A percentile compares a stretch with the other conserved stretches of the same genome.
These are phyloP conservation scores for Hyla sarda DNA, from an alignment of 2,113 vertebrate species.

Conservation along the genomic window DNA sequence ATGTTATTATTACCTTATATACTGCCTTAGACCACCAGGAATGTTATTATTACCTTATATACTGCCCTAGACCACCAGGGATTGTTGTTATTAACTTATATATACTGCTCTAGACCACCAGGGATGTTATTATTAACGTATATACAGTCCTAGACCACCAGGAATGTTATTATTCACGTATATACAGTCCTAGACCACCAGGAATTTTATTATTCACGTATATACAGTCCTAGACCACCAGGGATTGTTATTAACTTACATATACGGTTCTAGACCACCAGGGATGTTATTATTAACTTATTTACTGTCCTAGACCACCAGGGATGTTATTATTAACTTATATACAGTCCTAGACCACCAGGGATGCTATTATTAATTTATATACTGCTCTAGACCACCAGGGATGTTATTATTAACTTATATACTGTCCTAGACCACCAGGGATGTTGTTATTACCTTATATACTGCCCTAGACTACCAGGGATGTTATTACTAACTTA, in stretches of 20 bases:
- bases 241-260: neutral
- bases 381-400: neutral
- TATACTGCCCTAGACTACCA: neutral
- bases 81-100: too few relatives aligned
- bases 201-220: neutral
- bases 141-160: neutral
- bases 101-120: neutral
- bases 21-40: neutral
- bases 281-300: neutral
- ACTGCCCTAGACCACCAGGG: too few relatives aligned
- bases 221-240: neutral
- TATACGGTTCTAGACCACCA: neutral
- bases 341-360: too few relatives aligned
- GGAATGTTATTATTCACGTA: too few relatives aligned
- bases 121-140: neutral
- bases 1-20: neutral
- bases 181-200: neutral
- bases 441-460: neutral
- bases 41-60: too few relatives aligned
- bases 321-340: neutral
- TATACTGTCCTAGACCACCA: neutral
- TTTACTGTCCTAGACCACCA: neutral
- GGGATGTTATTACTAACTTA: neutral
- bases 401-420: neutral
- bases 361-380: too few relatives aligned